Conservation (phyloP, 2,113 vertebrate genomes). For the Sorex araneus region DNA sequence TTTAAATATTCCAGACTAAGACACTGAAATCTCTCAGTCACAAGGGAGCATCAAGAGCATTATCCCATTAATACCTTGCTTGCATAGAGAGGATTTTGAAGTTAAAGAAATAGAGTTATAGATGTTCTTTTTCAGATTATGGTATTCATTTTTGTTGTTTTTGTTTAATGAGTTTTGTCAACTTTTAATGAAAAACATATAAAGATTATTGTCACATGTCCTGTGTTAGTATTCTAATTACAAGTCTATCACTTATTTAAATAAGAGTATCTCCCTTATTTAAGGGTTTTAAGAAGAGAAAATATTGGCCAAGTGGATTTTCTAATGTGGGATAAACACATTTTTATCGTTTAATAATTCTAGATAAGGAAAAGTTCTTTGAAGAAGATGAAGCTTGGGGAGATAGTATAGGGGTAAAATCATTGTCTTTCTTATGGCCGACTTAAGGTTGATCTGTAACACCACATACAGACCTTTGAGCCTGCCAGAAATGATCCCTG, state of each 20-base stretch:
- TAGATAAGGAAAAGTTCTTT: not conserved
- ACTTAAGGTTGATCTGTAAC: too few species aligned
- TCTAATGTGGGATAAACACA: not conserved
- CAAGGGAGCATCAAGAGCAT: not conserved
- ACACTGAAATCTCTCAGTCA: not conserved
- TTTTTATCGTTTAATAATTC: conserved; percentile 1
- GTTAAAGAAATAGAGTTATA: not conserved
- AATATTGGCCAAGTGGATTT: too few species aligned
- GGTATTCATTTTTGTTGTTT: not conserved
- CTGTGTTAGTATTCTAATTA: not conserved
- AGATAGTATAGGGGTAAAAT: too few species aligned
- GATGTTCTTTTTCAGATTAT: not conserved
- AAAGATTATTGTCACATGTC: conserved; percentile 1
- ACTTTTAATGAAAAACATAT: not conserved
- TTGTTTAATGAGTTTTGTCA: conserved; percentile 22
- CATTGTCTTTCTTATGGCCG: too few species aligned
- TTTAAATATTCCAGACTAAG: not conserved
- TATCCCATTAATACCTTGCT: not conserved
- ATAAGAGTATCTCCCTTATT: not conserved
- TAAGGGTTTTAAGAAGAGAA: not conserved
- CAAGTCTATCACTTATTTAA: not conserved
- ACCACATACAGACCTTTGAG: too few species aligned
- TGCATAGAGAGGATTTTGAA: not conserved
- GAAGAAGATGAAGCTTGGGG: not conserved
- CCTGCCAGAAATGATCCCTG: too few species aligned